A percentile compares a stretch with the other conserved stretches of the same genome.
Conservation (phyloP, 2,888 invertebrate species). For the Drosophila sordidapex region DNA sequence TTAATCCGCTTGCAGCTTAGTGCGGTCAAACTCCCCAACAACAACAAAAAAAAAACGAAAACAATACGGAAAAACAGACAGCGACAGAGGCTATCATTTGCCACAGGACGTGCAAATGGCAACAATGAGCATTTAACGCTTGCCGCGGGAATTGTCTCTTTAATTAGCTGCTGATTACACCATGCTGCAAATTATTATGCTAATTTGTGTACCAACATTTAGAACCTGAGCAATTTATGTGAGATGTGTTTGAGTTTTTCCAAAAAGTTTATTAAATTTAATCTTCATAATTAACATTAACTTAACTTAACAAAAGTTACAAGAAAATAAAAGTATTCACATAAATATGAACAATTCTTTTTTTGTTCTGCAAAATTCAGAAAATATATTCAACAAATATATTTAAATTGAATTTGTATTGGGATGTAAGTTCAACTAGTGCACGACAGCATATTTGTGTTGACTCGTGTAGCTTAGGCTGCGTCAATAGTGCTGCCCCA, state of each 20-base stretch:
- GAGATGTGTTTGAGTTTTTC: neutral
- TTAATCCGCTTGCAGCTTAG: slow-evolving; percentile 27
- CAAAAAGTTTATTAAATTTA: neutral
- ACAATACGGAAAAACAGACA: neutral
- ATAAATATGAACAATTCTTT: fast-evolving
- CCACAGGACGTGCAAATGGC: slow-evolving; percentile 17
- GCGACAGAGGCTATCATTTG: slow-evolving; percentile 14
- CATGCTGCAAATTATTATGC: slow-evolving; percentile 1
- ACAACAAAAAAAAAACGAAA: neutral
- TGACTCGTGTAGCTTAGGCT: slow-evolving; percentile 25
- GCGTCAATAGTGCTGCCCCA: slow-evolving; percentile 8
- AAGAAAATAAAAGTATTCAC: neutral
- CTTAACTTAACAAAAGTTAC: neutral
- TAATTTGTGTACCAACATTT: neutral
- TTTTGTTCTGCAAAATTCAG: neutral
- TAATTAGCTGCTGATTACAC: slow-evolving; percentile 33
- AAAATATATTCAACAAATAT: neutral
- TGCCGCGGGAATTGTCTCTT: slow-evolving; percentile 6
- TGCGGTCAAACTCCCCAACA: neutral
- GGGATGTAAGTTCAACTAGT: neutral
- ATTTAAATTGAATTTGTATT: neutral
- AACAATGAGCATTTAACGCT: slow-evolving; percentile 35
- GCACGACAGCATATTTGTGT: neutral
- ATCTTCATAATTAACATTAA: no score
- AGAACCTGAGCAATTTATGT: neutral